phyloP scores from a whole-genome alignment of 2,113 vertebrate species.

The Morone chrysops region DNA sequence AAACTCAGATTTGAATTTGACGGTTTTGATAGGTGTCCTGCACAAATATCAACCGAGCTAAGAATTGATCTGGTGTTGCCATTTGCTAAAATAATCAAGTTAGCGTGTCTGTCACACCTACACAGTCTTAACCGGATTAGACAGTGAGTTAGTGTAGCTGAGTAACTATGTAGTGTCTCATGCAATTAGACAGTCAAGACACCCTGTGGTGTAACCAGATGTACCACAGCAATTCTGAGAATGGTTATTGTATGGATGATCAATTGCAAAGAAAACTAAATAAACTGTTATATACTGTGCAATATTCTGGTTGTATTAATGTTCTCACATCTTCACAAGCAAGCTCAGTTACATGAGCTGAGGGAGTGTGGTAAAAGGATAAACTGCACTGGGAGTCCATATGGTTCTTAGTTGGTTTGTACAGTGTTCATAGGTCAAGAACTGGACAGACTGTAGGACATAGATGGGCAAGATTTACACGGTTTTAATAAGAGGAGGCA shows the following conservation, averaged over 20 bases:
- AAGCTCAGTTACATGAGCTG: not conserved
- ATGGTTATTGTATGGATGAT: slow-evolving; percentile 11
- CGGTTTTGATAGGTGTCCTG: slow-evolving; percentile 19
- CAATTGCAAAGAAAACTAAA: slow-evolving; percentile 7
- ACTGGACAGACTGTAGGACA: not conserved
- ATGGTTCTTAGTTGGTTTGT: slow-evolving; percentile 8
- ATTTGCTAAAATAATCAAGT: slow-evolving; percentile 56
- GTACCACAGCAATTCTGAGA: not conserved
- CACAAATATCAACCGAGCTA: slow-evolving; percentile 8
- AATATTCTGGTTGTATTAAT: not conserved
- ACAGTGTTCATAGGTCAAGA: not conserved
- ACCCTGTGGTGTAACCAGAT: slow-evolving; percentile 41
- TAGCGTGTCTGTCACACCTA: slow-evolving; percentile 37
- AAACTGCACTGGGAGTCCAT: not conserved
- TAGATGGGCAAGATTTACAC: slow-evolving; percentile 38
- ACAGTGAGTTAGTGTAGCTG: slow-evolving; percentile 49
- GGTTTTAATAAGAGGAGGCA: slow-evolving; percentile 59
- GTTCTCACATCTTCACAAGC: not conserved
- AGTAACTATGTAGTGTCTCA: slow-evolving; percentile 58
- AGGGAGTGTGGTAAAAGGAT: not conserved
- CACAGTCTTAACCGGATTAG: slow-evolving; percentile 44
- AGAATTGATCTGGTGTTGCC: slow-evolving; percentile 35
- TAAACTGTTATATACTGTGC: not conserved
- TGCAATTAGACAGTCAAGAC: slow-evolving; percentile 53
- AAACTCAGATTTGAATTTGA: slow-evolving; percentile 8